Evolutionary conservation across 2,888 invertebrate genomes (phyloP).

Genomic region (Phyllotreta striolata): DNA sequence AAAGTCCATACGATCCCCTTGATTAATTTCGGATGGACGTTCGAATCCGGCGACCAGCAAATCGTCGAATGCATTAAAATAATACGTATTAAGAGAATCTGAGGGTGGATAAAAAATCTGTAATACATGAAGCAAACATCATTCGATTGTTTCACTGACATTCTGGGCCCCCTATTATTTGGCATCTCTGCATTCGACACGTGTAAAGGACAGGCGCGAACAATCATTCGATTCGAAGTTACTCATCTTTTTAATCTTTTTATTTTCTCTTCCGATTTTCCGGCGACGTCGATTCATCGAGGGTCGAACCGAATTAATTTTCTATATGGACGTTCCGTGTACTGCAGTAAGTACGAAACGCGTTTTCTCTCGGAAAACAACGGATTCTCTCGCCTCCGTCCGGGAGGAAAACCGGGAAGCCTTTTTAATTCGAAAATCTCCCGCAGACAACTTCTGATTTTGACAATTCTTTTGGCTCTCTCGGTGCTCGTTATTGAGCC

Average conservation of each 20-base stretch:
- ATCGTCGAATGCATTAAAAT: conserved; percentile 41
- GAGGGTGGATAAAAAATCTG: conserved; percentile 47
- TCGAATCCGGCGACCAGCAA: conserved; percentile 30
- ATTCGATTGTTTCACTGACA: conserved; percentile 52
- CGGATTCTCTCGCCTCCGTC: too few species aligned
- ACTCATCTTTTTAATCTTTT: conserved; percentile 56
- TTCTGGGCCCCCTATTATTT: conserved; percentile 52
- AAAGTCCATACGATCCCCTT: conserved; percentile 34
- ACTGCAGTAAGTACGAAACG: conserved; percentile 47
- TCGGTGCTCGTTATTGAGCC: conserved; percentile 13
- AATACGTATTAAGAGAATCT: conserved; percentile 42
- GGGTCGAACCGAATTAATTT: conserved; percentile 52
- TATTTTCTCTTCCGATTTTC: conserved; percentile 54
- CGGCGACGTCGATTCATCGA: conserved; percentile 45
- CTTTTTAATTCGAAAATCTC: conserved; percentile 7
- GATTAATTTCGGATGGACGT: conserved; percentile 33
- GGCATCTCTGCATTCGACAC: conserved; percentile 54
- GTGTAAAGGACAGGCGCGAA: conserved; percentile 53
- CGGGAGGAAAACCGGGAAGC: too few species aligned
- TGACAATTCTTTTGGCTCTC: conserved; percentile 7
- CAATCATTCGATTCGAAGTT: conserved; percentile 54
- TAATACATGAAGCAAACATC: conserved; percentile 54
- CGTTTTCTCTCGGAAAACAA: conserved; percentile 36
- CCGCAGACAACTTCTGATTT: background rate
- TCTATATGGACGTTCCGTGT: conserved; percentile 54